Base-by-base conservation (phyloP, 2,113 vertebrate species). In the Hydrolagus affinis region DNA sequence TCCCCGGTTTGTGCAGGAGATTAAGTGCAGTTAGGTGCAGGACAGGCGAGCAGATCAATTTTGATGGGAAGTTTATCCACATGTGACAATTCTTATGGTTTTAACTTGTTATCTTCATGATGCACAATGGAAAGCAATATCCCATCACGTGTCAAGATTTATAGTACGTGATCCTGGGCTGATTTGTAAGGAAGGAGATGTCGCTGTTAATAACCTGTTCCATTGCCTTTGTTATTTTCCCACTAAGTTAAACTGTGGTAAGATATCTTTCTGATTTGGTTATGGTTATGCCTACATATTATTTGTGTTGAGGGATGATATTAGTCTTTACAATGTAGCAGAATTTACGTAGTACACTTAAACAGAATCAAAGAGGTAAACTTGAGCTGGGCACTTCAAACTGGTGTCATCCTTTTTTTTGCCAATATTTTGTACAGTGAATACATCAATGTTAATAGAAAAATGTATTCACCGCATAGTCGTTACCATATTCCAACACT, bases 1-100 rank as follows among this genome's bases (percentile, higher is more conserved):
- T 88, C 87, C 86, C 85, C 85, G 62, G 19, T 87, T 89, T 87
- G 83, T 86, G 86, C 88, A 89, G 88, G 57, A 64, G 62, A 60
- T 80, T n/a, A 60, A 60, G 25, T 64, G 6, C 1, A 62, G 60
- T 64, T 80, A n/a, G 62, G 78, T 4, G 7, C 28, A 9, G 62
- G 62, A 30, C 15, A 11, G 17, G 60, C 66, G 11, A 62, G 76
- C 25, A 78, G 57, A 60, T 77, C 57, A 60, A 17, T n/a, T 25
- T 9, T 25, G 11, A 25, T 78, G 62, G 32, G 66, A 83, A 28
- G 62, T 68, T 32, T 28, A 11, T 83, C 62, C 78, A 68, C 28
- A 17, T 83, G 21, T 32, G 15, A 28, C 28, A 21, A 1, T 32
- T 83, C 62, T 32, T 12, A 66, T 83, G 28, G 25, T 66, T 66